Base-by-base conservation (phyloP, 1,140 invertebrate species). In the Himalopsyche phryganea region DNA sequence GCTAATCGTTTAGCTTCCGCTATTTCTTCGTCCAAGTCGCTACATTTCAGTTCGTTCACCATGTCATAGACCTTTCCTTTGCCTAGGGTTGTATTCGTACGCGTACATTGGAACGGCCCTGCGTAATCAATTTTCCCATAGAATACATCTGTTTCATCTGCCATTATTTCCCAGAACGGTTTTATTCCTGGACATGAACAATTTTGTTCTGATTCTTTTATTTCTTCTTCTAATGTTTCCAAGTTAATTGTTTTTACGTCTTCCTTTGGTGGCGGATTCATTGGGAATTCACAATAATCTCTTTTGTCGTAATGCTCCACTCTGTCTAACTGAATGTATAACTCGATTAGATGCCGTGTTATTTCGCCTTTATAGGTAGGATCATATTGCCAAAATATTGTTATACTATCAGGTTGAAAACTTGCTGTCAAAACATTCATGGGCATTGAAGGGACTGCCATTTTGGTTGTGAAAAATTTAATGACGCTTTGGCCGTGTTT, bases 331-430 rank as follows among this genome's bases (percentile, higher is more conserved):
- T 74, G 66, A 18, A 74, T 52, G 40, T 63, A 66, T 50, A 72
- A 71, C 19, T 71, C 71, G 3, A 91, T 71, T 6, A 77, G 66
- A 67, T 90, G 91, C 54, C 83, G 74, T 0, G 77, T 80, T 14
- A 91, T 78, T 2, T 78, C 76, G 5, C 89, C 89, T 63, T 88
- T 86, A 0, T 82, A 78, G 6, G 75, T 61, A n/a, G 68, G 63
- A 0, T 88, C 88, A 1, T 76, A 69, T 14, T 76, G 64, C 89
- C 89, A 91, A 13, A 62, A 70, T 0, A 91, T 67, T 2, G 71
- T 44, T 14, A 88, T 74, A 56, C 80, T 75, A 42, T 66, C 69
- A 14, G 69, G 65, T 35, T 72, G 76, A 4, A 67, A 59, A 2
- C 78, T 50, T 36, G 59, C 58, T 0, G 79, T 74, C 11, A 62